Evolutionary conservation across 2,888 invertebrate species (phyloP), one percentile per base, ranked within the genome.

Genomic region (Punctoribates punctum): DNA sequence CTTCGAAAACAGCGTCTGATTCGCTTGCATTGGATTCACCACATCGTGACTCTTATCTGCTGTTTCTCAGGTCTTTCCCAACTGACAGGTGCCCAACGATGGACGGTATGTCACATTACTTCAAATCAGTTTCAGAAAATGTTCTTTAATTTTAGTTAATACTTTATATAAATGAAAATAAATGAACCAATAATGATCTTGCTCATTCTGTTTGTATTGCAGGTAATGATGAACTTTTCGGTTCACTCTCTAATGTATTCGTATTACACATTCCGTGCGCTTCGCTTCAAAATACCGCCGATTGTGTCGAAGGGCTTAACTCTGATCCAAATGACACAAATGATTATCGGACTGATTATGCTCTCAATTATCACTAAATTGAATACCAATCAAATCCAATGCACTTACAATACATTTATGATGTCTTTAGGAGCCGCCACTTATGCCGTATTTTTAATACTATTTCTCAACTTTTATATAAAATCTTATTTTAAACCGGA

Each of bases 181-280:
- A n/a, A n/a, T n/a, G n/a, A n/a, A n/a, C n/a, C n/a, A n/a, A n/a
- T n/a, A n/a, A n/a, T n/a, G n/a, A n/a, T n/a, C n/a, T n/a, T n/a
- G n/a, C 34, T 8, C 34, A 34, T 5, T 34, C 34, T 34, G 42
- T 42, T 42, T 42, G 42, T 42, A 11, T 13, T 42, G 48, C 23
- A 27, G 72, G 72, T 72, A 13, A 72, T 27, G 25, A 72, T 72
- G 72, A 72, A 72, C 27, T 72, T 72, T 17, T 1, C 25, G 6
- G 27, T 72, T 6, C 72, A 72, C 38, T 73, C 76, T 11, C n/a
- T 94, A 81, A 95, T 96, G 95, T 95, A 94, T 86, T 88, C 91
- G 5, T 95, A 94, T 86, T 96, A 91, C 85, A 93, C 93, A 1
- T 85, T 93, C 75, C 90, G 90, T 81, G 92, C 94, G 81, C 91